Evolutionary conservation across 2,113 vertebrate species (phyloP), one percentile per base, ranked within the genome.

Genomic region (Cyprinus carpio): DNA sequence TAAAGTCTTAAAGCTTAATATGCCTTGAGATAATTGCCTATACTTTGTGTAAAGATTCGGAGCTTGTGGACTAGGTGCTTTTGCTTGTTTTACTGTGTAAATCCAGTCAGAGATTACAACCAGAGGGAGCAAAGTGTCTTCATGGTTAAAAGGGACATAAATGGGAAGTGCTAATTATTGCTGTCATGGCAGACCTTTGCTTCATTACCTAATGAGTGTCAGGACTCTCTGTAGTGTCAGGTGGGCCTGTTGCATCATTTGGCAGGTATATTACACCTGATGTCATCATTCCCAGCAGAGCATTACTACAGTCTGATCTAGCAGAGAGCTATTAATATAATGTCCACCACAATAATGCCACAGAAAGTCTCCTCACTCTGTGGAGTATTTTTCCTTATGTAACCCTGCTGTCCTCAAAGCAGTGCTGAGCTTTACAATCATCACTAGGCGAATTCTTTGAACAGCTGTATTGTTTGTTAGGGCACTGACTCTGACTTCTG

Each of bases 171-270:
- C 11, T 31, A 31, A 82, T 37, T 82, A n/a, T n/a, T 71, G 80
- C 65, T n/a, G 46, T 56, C 29, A 34, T 67, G 27, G 3, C 31
- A 72, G 27, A 69, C 80, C 64, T 85, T 78, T 54, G 25, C 60
- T 67, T 78, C 3, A 2, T 51, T 56, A 34, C 37, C 62, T 54
- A 77, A 69, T 77, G 43, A 37, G 31, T n/a, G 43, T 43, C 4
- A 10, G 37, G n/a, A 49, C 40, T 56, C 79, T 27, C 40, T 74
- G 29, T 82, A 78, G 16, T 51, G 23, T 65, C 78, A 64, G 8
- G 51, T 12, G 25, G 23, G 49, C 18, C 37, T 40, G 49, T 88
- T 88, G 72, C 82, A 86, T 88, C 87, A 88, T 86, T 72, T 58
- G 60, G 16, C 34, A 25, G 9, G 15, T 65, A 27, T 67, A 25